These are phyloP conservation scores for Nymphalis io DNA, from an alignment of 1,140 invertebrate genomes.

Conservation along the genomic window DNA sequence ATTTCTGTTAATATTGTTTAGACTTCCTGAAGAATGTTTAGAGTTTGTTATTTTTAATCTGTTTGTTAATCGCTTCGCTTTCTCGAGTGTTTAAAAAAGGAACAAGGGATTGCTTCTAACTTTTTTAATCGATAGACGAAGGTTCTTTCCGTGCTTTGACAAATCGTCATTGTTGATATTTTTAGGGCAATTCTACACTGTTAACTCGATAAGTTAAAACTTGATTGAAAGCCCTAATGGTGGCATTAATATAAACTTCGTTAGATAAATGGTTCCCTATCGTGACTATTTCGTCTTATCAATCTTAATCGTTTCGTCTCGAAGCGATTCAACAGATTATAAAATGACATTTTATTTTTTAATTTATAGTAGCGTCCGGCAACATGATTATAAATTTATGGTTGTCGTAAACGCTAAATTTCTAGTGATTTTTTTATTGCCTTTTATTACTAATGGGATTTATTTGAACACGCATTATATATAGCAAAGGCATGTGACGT, in stretches of 20 bases:
- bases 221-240: conserved; percentile 51
- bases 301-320: conserved; percentile 36
- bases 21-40: conserved; percentile 43
- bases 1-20: conserved; percentile 42
- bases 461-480: not conserved
- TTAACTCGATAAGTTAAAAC: conserved; percentile 40
- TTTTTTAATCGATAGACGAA: conserved; percentile 35
- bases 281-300: conserved; percentile 37
- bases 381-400: conserved; percentile 31
- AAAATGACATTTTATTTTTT: conserved; percentile 33
- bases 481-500: not conserved
- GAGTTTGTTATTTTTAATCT: conserved; percentile 46
- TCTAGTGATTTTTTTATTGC: conserved; percentile 22
- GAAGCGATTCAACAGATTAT: conserved; percentile 35
- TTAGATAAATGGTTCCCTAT: conserved; percentile 41
- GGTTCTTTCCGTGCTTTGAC: conserved; percentile 38
- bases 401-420: conserved; percentile 29
- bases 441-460: conserved; percentile 5
- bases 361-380: conserved; percentile 30
- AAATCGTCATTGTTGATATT: conserved; percentile 41
- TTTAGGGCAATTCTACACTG: conserved; percentile 48
- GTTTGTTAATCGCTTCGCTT: conserved; percentile 30
- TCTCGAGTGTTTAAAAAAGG: conserved; percentile 20
- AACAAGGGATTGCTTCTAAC: conserved; percentile 16
- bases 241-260: conserved; percentile 48